Base-by-base conservation (phyloP, 92 coral and sea anemone genomes). In the Scolanthus callimorphus region DNA sequence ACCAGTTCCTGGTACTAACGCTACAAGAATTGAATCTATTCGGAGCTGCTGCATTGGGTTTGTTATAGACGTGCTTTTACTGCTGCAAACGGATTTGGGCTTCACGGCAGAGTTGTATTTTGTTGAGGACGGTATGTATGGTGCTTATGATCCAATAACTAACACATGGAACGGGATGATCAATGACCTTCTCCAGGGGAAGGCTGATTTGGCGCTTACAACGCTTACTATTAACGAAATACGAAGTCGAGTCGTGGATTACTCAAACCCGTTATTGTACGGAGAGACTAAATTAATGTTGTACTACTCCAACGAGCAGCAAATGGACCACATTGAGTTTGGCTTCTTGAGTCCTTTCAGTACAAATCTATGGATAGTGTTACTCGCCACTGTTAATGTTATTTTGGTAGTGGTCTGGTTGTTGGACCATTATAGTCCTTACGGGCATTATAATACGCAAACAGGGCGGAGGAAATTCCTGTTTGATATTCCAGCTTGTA, bases 121-220 rank as follows among this genome's bases (percentile, higher is more conserved):
- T 46, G 89, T 77, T 2, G 78, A 74, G 58, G 97, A 85, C n/a
- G 60, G 65, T 4, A 48, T 62, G 11, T 90, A 74, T 59, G 97
- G 97, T 1, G 80, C 79, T 2, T 76, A 63, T 22, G 63, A 89
- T 39, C 3, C 81, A 4, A 31, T 22, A 21, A 85, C 92, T 8
- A 77, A 73, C 2, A 25, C 79, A 8, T 90, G 97, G 97, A 85
- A 85, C 61, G 97, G 97, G 3, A 61, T 90, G 73, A 53, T 90
- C 17, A 70, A 73, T 21, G 97, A 90, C 12, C 59, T 90, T 30
- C 12, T 90, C 15, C 69, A 76, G 51, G 83, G 78, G 24, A 77
- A 81, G 55, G 83, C 85, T 25, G 97, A 90, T 48, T 57, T 90
- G 74, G 77, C 89, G 43, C 63, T 85, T 13, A 65, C 86, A 2